Base-by-base conservation (phyloP, 2,797 vertebrate genomes). In the Sebastes wilsoni region DNA sequence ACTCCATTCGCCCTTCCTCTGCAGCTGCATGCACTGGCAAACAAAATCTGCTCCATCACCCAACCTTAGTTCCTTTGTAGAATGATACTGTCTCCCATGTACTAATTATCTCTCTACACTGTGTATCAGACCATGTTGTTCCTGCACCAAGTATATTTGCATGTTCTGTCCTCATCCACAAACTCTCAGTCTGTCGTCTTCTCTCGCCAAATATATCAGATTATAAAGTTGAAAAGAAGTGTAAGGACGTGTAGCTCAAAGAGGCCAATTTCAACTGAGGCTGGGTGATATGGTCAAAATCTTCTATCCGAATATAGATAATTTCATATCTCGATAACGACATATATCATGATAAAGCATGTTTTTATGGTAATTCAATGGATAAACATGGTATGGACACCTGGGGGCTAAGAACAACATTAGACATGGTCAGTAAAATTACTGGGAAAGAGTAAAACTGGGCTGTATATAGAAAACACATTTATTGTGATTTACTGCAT, bases 301-400 rank as follows among this genome's bases (percentile, higher is more conserved):
- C 42, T 49, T 49, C 16, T 49, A 49, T 49, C 42, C 0, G 6
- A 18, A 49, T 18, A 2, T 49, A 49, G 7, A 1, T 49, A 0
- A 20, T 49, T 49, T 49, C 42, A 49, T 18, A 49, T 49, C 42
- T 49, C 42, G 0, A 7, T 46, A 46, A 55, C 2, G 5, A 49
- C 0, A n/a, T n/a, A 52, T 52, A 52, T 49, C 16, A 49, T 20
- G 42, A 52, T 52, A 52, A n/a, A 52, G 49, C 49, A 52, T 46
- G 42, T 46, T 46, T 42, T 38, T 36, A 0, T 46, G 42, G 42
- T 46, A 46, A 46, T 46, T 46, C 42, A 18, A 18, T 7, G 14
- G 14, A 46, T 46, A 46, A 46, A 52, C 18, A 46, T 46, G 42
- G 6, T 46, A 46, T 46, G 42, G 14, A 42, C 13, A 42, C 38